Conservation (phyloP, 2,113 vertebrate species). For the Riparia riparia region DNA sequence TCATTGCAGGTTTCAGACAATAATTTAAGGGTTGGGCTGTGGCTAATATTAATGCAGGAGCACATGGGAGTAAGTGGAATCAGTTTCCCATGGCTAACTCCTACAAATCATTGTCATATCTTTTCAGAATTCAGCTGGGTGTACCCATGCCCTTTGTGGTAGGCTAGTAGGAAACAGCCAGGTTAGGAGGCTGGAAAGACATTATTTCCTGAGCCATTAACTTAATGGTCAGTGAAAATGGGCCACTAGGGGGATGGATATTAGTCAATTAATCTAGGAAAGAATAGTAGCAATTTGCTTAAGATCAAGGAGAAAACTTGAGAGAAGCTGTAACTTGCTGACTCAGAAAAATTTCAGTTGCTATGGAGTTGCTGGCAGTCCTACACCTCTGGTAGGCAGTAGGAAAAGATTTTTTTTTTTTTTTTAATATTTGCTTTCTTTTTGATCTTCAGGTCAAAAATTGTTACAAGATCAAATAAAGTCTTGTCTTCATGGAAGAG, state of each 20-base stretch:
- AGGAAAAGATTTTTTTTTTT: not conserved
- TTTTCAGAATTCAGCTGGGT: not conserved
- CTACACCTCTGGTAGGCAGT: not conserved
- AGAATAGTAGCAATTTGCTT: not conserved
- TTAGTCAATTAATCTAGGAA: not conserved
- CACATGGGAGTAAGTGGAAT: not conserved
- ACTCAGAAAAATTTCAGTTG: not conserved
- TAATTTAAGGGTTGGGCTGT: not conserved
- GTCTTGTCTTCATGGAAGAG: not conserved
- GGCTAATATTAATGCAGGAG: not conserved
- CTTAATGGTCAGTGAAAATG: constrained; percentile 1
- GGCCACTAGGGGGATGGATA: not conserved
- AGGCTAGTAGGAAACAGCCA: not conserved
- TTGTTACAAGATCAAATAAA: not conserved
- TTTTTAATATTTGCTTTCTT: not conserved
- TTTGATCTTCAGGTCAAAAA: not conserved
- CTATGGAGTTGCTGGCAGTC: not conserved
- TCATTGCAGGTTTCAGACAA: not conserved
- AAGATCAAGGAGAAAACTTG: not conserved
- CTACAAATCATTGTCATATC: not conserved
- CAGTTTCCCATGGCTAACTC: not conserved
- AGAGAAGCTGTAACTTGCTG: not conserved
- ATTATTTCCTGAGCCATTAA: not conserved
- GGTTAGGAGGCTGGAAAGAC: not conserved
- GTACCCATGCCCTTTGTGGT: not conserved